Conservation (phyloP, 92 coral and sea anemone species). For the Muricea muricata region DNA sequence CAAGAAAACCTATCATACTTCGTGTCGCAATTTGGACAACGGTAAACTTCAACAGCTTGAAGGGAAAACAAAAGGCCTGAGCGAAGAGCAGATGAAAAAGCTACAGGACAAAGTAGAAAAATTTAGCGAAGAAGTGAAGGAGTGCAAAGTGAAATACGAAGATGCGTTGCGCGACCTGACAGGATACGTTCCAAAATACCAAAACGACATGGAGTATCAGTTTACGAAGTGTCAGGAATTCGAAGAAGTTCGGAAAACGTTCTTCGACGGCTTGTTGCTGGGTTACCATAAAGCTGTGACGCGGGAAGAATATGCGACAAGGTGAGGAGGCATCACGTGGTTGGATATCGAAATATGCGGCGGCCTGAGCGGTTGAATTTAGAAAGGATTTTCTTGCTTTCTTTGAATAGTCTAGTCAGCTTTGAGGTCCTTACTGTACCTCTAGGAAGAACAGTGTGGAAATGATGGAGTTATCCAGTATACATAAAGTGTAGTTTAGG, state of each 20-base stretch:
- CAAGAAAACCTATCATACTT: conserved; percentile 81
- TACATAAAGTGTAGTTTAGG: no score
- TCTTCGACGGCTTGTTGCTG: conserved; percentile 72
- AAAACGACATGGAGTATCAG: conserved; percentile 83
- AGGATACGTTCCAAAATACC: conserved; percentile 82
- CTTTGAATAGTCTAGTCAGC: no score
- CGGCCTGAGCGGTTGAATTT: no score
- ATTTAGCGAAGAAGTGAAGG: conserved; percentile 59
- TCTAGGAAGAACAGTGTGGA: no score
- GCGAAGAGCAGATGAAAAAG: conserved; percentile 84
- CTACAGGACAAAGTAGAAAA: conserved; percentile 77
- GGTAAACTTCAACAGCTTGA: conserved; percentile 47
- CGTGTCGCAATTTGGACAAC: conserved; percentile 79
- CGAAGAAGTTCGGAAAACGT: conserved; percentile 76
- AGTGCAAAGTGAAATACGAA: conserved; percentile 66
- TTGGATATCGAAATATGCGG: no score
- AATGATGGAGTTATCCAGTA: no score
- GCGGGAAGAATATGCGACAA: neutral
- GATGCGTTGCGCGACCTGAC: conserved; percentile 82
- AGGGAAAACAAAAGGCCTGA: conserved; percentile 11
- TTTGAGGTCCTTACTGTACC: neutral
- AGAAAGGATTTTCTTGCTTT: no score
- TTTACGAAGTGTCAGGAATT: conserved; percentile 81
- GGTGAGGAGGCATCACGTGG: no score
- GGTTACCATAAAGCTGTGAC: conserved; percentile 58